These are phyloP conservation scores for Pachypanchax playfairii DNA, from an alignment of 2,113 vertebrate species.

Conservation along the genomic window DNA sequence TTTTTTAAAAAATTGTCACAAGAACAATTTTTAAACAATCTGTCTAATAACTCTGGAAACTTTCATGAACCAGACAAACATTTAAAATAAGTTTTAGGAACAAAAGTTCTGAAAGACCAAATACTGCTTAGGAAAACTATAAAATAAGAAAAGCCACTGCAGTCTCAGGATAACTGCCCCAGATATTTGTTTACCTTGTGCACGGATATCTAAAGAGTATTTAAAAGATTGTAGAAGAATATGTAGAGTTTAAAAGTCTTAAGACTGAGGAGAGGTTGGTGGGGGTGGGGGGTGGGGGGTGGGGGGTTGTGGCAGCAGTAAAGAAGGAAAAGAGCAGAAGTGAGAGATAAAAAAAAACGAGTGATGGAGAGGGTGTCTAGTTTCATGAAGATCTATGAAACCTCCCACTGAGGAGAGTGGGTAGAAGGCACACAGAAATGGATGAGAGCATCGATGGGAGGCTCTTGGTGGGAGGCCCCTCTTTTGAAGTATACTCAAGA, in stretches of 20 bases:
- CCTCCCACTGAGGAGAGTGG: conserved; percentile 49
- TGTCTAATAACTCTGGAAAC: neutral
- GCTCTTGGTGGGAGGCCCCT: conserved; percentile 59
- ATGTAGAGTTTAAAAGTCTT: neutral
- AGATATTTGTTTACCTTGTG: neutral
- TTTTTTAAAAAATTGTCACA: too few species aligned
- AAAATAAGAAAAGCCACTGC: neutral
- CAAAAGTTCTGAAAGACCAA: conserved; percentile 1
- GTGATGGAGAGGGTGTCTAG: conserved; percentile 12
- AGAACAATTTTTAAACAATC: too few species aligned
- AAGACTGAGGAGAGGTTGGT: neutral
- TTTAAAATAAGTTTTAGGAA: conserved; percentile 4
- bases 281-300: conserved; percentile 1
- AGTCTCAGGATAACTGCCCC: neutral
- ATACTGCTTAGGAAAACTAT: neutral
- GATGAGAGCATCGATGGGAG: conserved; percentile 53
- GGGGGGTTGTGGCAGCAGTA: too few species aligned
- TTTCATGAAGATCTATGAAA: conserved; percentile 39
- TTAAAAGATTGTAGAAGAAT: neutral
- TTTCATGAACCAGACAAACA: conserved; percentile 10
- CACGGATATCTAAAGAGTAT: neutral
- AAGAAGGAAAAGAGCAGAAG: conserved; percentile 15
- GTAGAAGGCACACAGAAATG: conserved; percentile 45
- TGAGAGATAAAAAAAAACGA: conserved; percentile 16
- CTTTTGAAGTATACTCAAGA: conserved; percentile 62